Base-by-base conservation (phyloP, 2,113 vertebrate genomes). In the Daphoenositta chrysoptera region DNA sequence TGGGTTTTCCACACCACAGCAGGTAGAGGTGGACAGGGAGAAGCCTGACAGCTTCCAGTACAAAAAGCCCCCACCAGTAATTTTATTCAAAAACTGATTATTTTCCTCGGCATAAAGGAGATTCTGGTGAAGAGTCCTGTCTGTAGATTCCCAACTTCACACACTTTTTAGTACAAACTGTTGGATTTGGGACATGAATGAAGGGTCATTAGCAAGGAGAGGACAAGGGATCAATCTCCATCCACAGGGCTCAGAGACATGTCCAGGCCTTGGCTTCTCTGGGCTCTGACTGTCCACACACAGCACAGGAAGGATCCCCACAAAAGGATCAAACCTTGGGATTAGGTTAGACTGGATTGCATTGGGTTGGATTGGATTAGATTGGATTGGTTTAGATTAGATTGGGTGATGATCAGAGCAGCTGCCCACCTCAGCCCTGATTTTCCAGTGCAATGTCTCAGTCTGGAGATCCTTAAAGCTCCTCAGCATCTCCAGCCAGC, bases 401-500 rank as follows among this genome's bases (percentile, higher is more conserved):
- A 2, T 30, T 58, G 28, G 56, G 3, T 24, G 7, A 24, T 15
- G 18, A 40, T 44, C 11, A 35, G 44, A 91, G 83, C 73, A 48
- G 61, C 40, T 78, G 26, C 61, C 35, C 54, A 22, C 13, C 65
- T 60, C 35, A 44, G 15, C 7, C 1, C 1, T 3, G 13, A 22
- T 22, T 3, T 58, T 30, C 50, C 5, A 57, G 28, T 2, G 48
- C 0, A 0, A 37, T 1, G 0, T 33, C 19, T 54, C 50, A 3
- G 1, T 5, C 60, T 48, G 10, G 39, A 63, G 87, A 33, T 8
- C 6, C 14, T 81, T 30, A 31, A 30, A 81, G 77, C 18, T 75
- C 64, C 37, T 15, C 23, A 6, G 28, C 40, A 23, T 14, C 42
- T 9, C 53, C 63, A 80, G 9, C 9, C 28, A 56, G 20, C 53